phyloP scores from a whole-genome alignment of 2,797 vertebrate genomes.

The Poecilia picta region DNA sequence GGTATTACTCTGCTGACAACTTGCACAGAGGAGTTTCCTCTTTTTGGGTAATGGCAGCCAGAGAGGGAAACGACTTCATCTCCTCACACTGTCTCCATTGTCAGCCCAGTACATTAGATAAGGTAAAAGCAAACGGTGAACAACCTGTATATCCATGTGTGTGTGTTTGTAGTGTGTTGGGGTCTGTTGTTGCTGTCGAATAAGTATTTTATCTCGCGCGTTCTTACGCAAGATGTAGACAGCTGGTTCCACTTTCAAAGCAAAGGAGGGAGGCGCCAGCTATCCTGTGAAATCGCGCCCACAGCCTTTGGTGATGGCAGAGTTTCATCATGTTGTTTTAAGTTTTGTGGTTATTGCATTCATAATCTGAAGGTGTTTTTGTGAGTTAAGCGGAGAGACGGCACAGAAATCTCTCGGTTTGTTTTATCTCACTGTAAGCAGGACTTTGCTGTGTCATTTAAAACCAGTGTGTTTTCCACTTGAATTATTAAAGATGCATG shows the following conservation, averaged over 20 bases:
- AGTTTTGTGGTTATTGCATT: slow-evolving; percentile 17
- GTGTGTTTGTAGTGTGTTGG: slow-evolving; percentile 9
- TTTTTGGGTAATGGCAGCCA: slow-evolving; percentile 26
- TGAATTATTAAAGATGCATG: slow-evolving; percentile 79
- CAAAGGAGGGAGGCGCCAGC: slow-evolving; percentile 38
- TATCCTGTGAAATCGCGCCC: slow-evolving; percentile 46
- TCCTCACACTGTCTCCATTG: slow-evolving; percentile 36
- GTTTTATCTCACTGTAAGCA: slow-evolving; percentile 42
- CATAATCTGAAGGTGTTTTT: slow-evolving; percentile 11
- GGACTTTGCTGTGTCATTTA: slow-evolving; percentile 51
- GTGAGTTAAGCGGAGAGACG: slow-evolving; percentile 9
- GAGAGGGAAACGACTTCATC: slow-evolving; percentile 41
- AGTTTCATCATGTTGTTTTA: slow-evolving; percentile 23
- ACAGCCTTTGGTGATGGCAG: slow-evolving; percentile 18
- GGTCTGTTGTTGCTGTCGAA: slow-evolving; percentile 26
- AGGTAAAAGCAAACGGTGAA: slow-evolving; percentile 36
- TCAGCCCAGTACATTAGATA: slow-evolving; percentile 36
- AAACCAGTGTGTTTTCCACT: slow-evolving; percentile 72
- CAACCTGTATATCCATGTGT: slow-evolving; percentile 21
- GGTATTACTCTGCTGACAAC: slow-evolving; percentile 51
- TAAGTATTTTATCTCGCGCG: slow-evolving; percentile 41
- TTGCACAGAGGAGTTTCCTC: slow-evolving; percentile 43
- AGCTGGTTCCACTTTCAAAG: slow-evolving; percentile 57
- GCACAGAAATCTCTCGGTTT: slow-evolving; percentile 23
- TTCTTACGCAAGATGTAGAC: slow-evolving; percentile 57